Base-by-base conservation (phyloP, 35 echinoderm and acorn worm genomes). In the Holothuria glaberrima region DNA sequence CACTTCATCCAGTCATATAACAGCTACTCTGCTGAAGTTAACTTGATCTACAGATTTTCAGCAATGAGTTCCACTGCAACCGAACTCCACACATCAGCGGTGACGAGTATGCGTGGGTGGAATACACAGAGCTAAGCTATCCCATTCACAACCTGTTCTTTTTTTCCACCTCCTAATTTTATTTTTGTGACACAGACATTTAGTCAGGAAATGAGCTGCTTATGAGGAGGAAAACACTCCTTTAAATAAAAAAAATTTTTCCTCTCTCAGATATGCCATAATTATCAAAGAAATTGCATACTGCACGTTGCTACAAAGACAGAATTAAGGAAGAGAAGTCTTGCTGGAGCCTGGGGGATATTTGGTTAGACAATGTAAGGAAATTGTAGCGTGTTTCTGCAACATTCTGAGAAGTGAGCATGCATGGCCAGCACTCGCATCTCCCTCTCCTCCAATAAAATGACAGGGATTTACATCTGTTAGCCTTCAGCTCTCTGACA, bases 131-230 rank as follows among this genome's bases (percentile, higher is more conserved):
- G 34, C 44, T 41, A 75, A 20, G 28, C 21, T 31, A 21, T 75
- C 71, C 44, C 32, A 38, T 38, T 35, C 33, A 41, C 29, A 75
- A 75, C 71, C 31, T 75, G 71, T 75, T 38, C 12, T 75, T 75
- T 44, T 41, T 75, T 35, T 27, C 70, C 70, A 45, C 71, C 71
- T 45, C 32, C 71, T 75, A 75, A 44, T 48, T 75, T 75, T 41
- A 48, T 75, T 75, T 75, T 41, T 75, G 71, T 75, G 71, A 12
- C 71, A 41, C 19, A 41, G 71, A 32, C 71, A 75, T 75, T 75
- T 31, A 46, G 70, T 73, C 71, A 75, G 71, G 71, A 75, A 75
- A 75, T 75, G 71, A 75, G 71, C 71, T 41, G 44, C 38, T 75
- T 75, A 75, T 41, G 22, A 36, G 34, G 33, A 75, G 38, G 71